Evolutionary conservation across 2,797 vertebrate species (phyloP), one percentile per base, ranked within the genome.

Genomic region (Scyliorhinus canicula): DNA sequence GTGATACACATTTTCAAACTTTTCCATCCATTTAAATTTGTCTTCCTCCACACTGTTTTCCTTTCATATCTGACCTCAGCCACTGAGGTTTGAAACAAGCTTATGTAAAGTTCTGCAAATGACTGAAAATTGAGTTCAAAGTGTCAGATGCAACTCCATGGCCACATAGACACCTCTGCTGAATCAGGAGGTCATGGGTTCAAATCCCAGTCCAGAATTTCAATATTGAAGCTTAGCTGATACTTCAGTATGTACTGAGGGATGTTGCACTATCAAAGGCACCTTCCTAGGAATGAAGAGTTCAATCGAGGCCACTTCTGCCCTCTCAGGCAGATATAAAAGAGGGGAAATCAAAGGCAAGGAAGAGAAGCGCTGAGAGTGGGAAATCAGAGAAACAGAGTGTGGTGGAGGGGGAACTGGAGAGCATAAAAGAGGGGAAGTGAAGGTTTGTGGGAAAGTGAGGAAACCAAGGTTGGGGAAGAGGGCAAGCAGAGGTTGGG

Each of bases 1-100:
- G 11, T 93, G n/a, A 95, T 91, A 95, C 95, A 95, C 95, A 91
- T 95, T 85, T 93, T 24, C 52, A 60, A 71, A 55, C 52, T 52
- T 84, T n/a, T 57, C 47, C 35, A 63, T 26, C 47, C 60, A 95
- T 69, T 40, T 84, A 60, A 50, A 74, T 95, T 69, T 71, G 91
- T 79, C 47, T 55, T 60, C 9, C n/a, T 19, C 19, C 8, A 7
- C 71, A 71, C 35, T 9, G 8, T 79, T 84, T 12, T 79, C 47
- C 21, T 55, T 14, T 95, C 65, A 14, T 35, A 40, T 14, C 71
- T n/a, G 11, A 77, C 31, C n/a, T n/a, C 3, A 77, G 35, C 9
- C 35, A 14, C 35, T 9, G 9, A 11, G n/a, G 31, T 77, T 77
- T 77, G 71, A 14, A n/a, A 14, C 24, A 35, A 2, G 35, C 11